These are phyloP conservation scores for Periophthalmus modestus DNA, from an alignment of 2,113 vertebrate genomes.

Conservation along the genomic window DNA sequence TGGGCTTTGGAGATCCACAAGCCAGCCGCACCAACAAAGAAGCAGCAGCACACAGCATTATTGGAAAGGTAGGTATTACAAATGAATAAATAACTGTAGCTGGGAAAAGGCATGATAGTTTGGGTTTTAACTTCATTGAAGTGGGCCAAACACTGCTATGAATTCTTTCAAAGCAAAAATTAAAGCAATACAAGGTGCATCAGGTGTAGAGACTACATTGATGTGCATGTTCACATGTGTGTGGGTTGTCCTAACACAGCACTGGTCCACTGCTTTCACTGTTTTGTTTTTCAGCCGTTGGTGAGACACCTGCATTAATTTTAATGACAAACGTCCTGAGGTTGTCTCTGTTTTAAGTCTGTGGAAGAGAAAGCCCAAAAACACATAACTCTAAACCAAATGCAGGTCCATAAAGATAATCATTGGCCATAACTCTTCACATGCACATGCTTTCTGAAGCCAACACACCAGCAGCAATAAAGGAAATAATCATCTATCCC, in stretches of 20 bases:
- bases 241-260: conserved; percentile 24
- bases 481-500: conserved; percentile 59
- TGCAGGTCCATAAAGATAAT: conserved; percentile 58
- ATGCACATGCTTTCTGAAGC: conserved; percentile 32
- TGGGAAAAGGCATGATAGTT: too few species aligned
- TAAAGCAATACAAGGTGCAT: conserved; percentile 14
- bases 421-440: conserved; percentile 40
- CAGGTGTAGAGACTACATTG: conserved; percentile 32
- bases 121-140: background rate
- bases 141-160: conserved; percentile 38
- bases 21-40: conserved; percentile 79
- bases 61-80: conserved; percentile 56
- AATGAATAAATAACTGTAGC: background rate
- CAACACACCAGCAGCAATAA: conserved; percentile 11
- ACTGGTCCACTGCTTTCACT: conserved; percentile 12
- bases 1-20: conserved; percentile 56
- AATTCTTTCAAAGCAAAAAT: conserved; percentile 20
- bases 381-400: conserved; percentile 53
- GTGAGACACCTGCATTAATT: conserved; percentile 20
- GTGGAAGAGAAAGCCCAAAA: conserved; percentile 58
- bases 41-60: conserved; percentile 47
- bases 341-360: conserved; percentile 50
- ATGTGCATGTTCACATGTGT: conserved; percentile 18
- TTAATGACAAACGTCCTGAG: conserved; percentile 45
- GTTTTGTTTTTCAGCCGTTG: conserved; percentile 19